Evolutionary conservation across 2,797 vertebrate species (phyloP).

Genomic region (Pseudocheirus occidentalis): DNA sequence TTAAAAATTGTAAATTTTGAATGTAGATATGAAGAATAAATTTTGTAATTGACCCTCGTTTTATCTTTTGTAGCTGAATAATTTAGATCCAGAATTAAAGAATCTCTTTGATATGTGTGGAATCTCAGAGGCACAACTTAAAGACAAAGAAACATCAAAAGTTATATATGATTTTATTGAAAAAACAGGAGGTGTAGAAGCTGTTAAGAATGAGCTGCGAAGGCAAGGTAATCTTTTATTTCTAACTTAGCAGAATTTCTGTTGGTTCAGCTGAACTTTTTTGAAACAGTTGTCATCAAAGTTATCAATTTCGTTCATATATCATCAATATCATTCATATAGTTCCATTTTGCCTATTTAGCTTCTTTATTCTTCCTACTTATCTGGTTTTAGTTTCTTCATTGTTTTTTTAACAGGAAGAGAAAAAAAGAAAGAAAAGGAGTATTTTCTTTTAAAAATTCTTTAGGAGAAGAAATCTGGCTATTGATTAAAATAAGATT

Average conservation of each 20-base stretch:
- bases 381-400: background rate
- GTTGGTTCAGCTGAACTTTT: conserved; percentile 56
- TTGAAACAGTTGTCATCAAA: conserved; percentile 44
- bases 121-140: conserved; percentile 98
- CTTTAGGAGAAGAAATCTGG: background rate
- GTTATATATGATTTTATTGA: conserved; percentile 99
- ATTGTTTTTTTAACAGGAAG: background rate
- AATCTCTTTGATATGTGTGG: conserved; percentile 98
- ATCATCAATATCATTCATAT: background rate
- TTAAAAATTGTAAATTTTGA: background rate
- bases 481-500: background rate
- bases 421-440: background rate
- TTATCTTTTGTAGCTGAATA: conserved; percentile 91
- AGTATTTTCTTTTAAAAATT: background rate
- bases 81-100: conserved; percentile 97
- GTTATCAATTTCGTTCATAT: background rate
- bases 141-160: conserved; percentile 98
- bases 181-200: conserved; percentile 98
- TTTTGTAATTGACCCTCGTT: conserved; percentile 58
- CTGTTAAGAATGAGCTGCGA: conserved; percentile 96
- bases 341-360: conserved; percentile 1
- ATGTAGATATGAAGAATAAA: background rate
- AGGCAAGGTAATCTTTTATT: conserved; percentile 92
- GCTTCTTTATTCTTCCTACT: conserved; percentile 17
- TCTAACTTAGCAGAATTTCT: conserved; percentile 64